These are phyloP conservation scores for Dicaeum eximium DNA, from an alignment of 2,113 vertebrate genomes.

Conservation along the genomic window DNA sequence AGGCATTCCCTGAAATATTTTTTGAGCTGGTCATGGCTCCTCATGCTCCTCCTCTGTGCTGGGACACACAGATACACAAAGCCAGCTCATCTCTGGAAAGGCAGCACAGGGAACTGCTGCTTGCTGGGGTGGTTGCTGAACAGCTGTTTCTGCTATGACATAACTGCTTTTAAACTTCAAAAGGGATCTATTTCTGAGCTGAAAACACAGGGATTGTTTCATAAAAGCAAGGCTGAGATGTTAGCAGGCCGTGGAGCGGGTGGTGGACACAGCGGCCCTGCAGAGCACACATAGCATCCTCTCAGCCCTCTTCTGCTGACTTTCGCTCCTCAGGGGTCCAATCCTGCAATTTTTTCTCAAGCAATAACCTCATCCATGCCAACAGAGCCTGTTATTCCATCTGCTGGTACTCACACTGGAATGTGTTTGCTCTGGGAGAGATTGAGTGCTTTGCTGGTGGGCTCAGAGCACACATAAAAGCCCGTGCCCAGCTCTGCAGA, in stretches of 20 bases:
- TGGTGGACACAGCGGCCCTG: neutral
- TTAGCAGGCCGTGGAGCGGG: neutral
- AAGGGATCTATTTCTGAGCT: constrained; percentile 56
- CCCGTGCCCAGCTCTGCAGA: neutral
- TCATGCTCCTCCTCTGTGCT: neutral
- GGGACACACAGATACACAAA: neutral
- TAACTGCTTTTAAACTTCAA: constrained; percentile 61
- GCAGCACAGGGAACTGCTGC: neutral
- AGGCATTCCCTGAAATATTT: neutral
- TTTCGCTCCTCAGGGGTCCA: neutral
- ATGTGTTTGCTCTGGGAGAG: constrained; percentile 36
- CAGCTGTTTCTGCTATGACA: neutral
- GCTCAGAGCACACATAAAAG: constrained; percentile 4
- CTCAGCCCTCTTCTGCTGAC: neutral
- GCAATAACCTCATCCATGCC: constrained; percentile 16
- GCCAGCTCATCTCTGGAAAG: neutral
- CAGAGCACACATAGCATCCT: neutral
- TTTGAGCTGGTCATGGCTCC: fast-evolving
- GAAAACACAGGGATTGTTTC: constrained; percentile 37
- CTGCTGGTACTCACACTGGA: constrained; percentile 13
- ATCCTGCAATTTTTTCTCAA: neutral
- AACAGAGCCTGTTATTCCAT: constrained; percentile 31
- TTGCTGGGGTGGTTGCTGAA: neutral
- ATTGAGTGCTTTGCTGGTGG: neutral
- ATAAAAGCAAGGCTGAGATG: neutral